These are phyloP conservation scores for Tetropium fuscum DNA, from an alignment of 2,888 invertebrate species.

Conservation along the genomic window DNA sequence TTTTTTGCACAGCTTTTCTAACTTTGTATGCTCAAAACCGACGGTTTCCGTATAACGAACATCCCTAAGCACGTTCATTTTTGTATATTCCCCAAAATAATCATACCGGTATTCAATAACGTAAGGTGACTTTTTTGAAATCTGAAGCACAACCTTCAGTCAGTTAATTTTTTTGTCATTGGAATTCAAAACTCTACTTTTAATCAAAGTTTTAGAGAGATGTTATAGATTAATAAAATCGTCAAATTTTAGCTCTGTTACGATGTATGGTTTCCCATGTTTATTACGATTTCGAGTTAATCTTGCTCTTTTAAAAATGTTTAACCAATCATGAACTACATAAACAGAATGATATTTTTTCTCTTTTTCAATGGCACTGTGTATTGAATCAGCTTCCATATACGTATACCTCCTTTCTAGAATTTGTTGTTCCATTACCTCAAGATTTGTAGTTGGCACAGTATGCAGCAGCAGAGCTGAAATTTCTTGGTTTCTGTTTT, in stretches of 20 bases:
- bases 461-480: not conserved
- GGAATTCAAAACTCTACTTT: not conserved
- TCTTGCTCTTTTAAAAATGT: constrained; percentile 6
- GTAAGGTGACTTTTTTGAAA: not conserved
- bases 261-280: not conserved
- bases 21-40: too few species aligned
- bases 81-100: not conserved
- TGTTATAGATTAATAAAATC: not conserved
- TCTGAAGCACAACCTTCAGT: not conserved
- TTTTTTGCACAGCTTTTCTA: too few species aligned
- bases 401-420: constrained; percentile 2
- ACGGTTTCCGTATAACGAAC: too few species aligned
- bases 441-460: not conserved
- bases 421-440: constrained; percentile 6
- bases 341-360: constrained; percentile 34
- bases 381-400: constrained; percentile 32
- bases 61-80: too few species aligned
- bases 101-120: not conserved
- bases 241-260: not conserved
- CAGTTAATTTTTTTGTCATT: not conserved
- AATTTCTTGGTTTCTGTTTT: constrained; percentile 40
- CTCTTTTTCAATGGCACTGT: constrained; percentile 38
- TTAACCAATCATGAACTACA: constrained; percentile 8
- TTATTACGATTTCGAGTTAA: constrained; percentile 7
- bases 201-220: not conserved